These are phyloP conservation scores for Pseudococcus longispinus DNA, from an alignment of 2,888 invertebrate species.

Conservation along the genomic window DNA sequence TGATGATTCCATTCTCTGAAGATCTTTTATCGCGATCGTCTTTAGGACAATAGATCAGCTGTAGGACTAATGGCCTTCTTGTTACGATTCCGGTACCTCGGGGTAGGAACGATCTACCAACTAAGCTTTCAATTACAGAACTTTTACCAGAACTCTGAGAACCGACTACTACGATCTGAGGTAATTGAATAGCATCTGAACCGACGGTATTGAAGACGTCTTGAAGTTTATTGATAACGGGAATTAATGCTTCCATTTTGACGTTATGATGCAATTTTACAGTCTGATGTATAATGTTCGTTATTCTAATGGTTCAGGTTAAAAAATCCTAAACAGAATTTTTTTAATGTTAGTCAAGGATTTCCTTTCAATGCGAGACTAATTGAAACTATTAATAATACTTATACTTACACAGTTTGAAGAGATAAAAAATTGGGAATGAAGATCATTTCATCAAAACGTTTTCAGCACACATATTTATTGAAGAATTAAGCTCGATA, in stretches of 20 bases:
- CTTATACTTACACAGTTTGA: not conserved
- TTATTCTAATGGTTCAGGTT: not conserved
- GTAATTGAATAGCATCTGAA: constrained; percentile 94
- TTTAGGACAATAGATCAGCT: constrained; percentile 88
- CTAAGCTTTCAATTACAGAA: constrained; percentile 97
- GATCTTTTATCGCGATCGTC: constrained; percentile 87
- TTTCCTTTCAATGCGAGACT: not conserved
- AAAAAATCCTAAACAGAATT: not conserved
- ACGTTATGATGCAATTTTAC: not conserved
- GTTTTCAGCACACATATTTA: not conserved
- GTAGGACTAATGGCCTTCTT: constrained; percentile 89
- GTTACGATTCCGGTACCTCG: constrained; percentile 98
- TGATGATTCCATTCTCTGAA: constrained; percentile 88
- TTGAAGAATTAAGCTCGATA: not conserved
- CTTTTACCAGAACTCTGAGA: constrained; percentile 99
- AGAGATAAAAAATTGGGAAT: not conserved
- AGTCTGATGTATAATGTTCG: not conserved
- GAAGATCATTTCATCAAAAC: not conserved
- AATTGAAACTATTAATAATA: not conserved
- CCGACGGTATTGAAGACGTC: constrained; percentile 99
- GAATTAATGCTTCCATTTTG: constrained; percentile 96
- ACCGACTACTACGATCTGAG: constrained; percentile 98
- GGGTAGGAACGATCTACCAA: constrained; percentile 96
- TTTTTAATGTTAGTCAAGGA: not conserved
- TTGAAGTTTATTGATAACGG: constrained; percentile 98